A percentile compares a stretch with the other conserved stretches of the same genome.
Conservation (phyloP, 2,888 invertebrate genomes). For the Tubulanus polymorphus region DNA sequence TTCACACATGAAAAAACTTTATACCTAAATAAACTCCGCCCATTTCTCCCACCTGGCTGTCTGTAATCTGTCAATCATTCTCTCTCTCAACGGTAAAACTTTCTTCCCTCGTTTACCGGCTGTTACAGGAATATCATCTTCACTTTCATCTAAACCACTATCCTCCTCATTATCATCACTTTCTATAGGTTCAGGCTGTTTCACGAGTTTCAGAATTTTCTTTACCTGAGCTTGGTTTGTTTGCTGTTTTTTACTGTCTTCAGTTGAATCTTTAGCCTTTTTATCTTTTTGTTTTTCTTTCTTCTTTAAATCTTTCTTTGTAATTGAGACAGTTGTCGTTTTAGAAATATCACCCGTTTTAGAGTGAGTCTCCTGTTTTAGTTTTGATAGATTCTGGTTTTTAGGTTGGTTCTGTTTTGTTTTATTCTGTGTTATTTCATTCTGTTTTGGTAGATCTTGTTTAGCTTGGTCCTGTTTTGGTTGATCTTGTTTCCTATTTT, state of each 20-base stretch:
- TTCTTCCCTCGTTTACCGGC: background rate
- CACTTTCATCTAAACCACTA: background rate
- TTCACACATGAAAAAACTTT: background rate
- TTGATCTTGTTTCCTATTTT: background rate
- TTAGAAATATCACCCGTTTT: background rate
- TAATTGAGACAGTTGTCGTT: background rate
- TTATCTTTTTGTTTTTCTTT: background rate
- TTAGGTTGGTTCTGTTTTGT: background rate
- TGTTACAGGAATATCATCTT: background rate
- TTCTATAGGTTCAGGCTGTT: background rate
- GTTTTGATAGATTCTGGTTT: background rate
- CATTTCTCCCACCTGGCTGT: constrained; percentile 56
- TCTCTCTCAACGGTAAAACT: constrained; percentile 56
- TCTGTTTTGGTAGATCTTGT: no score
- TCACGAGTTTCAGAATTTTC: constrained; percentile 3
- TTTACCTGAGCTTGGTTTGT: no score
- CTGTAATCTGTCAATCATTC: constrained; percentile 68
- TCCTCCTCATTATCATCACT: background rate
- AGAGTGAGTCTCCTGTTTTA: background rate
- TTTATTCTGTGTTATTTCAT: constrained; percentile 1
- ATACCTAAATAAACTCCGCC: background rate
- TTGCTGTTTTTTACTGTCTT: no score
- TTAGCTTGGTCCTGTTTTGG: constrained; percentile 4
- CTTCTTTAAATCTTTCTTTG: constrained; percentile 14
- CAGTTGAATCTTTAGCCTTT: constrained; percentile 1